Conservation (phyloP, 1,140 invertebrate genomes). For the Plutomurus gul region DNA sequence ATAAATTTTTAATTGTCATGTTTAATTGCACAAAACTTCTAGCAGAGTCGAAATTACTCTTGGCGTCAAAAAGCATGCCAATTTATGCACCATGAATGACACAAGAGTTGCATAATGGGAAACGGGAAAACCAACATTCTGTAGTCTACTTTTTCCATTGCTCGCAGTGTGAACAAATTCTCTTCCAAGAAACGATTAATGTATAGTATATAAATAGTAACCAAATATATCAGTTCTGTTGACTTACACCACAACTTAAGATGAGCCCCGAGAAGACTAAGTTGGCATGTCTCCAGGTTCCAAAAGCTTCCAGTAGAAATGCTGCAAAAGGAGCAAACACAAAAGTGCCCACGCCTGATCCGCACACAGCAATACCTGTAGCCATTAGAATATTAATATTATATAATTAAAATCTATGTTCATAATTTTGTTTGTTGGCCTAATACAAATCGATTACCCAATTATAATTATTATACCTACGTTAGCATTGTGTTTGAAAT, state of each 20-base stretch:
- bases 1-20: too few relatives aligned
- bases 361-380: slow-evolving; percentile 93
- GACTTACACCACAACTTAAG: slow-evolving; percentile 78
- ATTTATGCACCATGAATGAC: background rate
- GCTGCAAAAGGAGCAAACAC: slow-evolving; percentile 88
- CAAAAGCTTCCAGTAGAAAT: slow-evolving; percentile 73
- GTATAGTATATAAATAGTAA: background rate
- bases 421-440: too few relatives aligned
- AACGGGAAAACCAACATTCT: too few relatives aligned
- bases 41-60: background rate
- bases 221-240: background rate
- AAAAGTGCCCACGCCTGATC: slow-evolving; percentile 91
- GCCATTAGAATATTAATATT: too few relatives aligned
- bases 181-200: background rate
- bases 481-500: too few relatives aligned
- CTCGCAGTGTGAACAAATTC: background rate
- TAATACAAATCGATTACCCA: too few relatives aligned
- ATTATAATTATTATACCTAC: too few relatives aligned
- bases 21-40: background rate
- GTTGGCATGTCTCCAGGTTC: slow-evolving; percentile 86
- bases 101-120: too few relatives aligned
- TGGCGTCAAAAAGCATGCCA: background rate
- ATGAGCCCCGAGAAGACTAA: slow-evolving; percentile 89
- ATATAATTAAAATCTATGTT: too few relatives aligned
- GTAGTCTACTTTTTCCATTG: too few relatives aligned